Conservation (phyloP, 2,888 invertebrate genomes). For the Unio delphinus region DNA sequence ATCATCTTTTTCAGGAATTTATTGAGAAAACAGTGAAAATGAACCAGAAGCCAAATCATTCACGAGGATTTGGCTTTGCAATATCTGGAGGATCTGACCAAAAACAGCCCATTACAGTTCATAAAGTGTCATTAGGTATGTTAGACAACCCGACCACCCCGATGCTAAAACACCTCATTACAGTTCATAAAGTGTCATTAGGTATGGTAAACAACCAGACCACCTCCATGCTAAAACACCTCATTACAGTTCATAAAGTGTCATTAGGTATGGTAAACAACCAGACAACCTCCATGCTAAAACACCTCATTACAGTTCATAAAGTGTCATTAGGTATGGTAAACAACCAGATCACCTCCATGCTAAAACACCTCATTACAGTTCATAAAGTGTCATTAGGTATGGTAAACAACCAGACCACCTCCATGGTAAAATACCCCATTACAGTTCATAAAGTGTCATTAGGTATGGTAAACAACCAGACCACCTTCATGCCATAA, state of each 20-base stretch:
- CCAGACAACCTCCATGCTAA: neutral
- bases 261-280: slow-evolving; percentile 53
- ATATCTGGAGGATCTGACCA: slow-evolving; percentile 64
- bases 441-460: slow-evolving; percentile 66
- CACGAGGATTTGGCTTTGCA: slow-evolving; percentile 70
- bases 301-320: slow-evolving; percentile 60
- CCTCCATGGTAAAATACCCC: slow-evolving; percentile 24
- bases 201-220: neutral
- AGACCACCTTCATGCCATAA: neutral
- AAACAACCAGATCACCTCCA: neutral
- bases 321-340: slow-evolving; percentile 37
- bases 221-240: slow-evolving; percentile 13
- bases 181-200: slow-evolving; percentile 63
- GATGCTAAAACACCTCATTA: slow-evolving; percentile 45
- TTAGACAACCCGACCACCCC: slow-evolving; percentile 2
- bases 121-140: slow-evolving; percentile 67
- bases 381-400: slow-evolving; percentile 68
- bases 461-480: slow-evolving; percentile 7
- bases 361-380: slow-evolving; percentile 44
- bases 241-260: slow-evolving; percentile 67
- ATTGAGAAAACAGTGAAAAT: slow-evolving; percentile 65
- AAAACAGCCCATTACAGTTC: slow-evolving; percentile 60
- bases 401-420: neutral
- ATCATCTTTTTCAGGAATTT: slow-evolving; percentile 52
- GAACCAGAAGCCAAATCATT: slow-evolving; percentile 60